phyloP scores from a whole-genome alignment of 2,888 invertebrate species.

The Mesoligia furuncula region DNA sequence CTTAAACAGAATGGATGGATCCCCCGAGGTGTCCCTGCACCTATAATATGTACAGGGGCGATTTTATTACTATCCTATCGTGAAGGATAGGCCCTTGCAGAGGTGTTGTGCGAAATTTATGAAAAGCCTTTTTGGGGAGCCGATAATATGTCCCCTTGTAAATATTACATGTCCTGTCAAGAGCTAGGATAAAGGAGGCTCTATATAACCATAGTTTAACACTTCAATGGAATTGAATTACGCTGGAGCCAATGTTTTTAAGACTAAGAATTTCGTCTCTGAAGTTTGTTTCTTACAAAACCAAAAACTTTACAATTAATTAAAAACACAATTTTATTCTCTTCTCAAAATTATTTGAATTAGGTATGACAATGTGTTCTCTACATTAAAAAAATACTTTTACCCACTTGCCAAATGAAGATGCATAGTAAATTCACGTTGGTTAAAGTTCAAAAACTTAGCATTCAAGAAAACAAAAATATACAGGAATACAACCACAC shows the following conservation, averaged over 20 bases:
- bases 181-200: conserved; percentile 62
- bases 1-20: conserved; percentile 84
- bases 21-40: conserved; percentile 80
- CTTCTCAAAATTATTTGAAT: not conserved
- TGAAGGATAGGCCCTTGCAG: conserved; percentile 78
- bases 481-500: not conserved
- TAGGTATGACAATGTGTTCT: not conserved
- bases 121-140: conserved; percentile 77
- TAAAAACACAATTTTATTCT: not conserved
- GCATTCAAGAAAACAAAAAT: not conserved
- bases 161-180: conserved; percentile 73
- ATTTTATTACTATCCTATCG: conserved; percentile 85
- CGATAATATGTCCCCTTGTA: conserved; percentile 75
- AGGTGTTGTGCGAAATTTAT: conserved; percentile 81
- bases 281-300: not conserved
- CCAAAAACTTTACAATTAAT: not conserved
- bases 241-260: not conserved
- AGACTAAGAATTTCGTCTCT: too few species aligned
- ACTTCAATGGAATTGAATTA: conserved; percentile 30
- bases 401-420: not conserved
- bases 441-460: not conserved
- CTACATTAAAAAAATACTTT: not conserved
- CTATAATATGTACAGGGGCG: conserved; percentile 85
- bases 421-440: not conserved
- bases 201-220: conserved; percentile 52